Percentiles rank a stretch among this genome's conserved stretches.
These are phyloP conservation scores for Lindbergichthys nudifrons DNA, from an alignment of 2,797 vertebrate genomes.

Conservation along the genomic window DNA sequence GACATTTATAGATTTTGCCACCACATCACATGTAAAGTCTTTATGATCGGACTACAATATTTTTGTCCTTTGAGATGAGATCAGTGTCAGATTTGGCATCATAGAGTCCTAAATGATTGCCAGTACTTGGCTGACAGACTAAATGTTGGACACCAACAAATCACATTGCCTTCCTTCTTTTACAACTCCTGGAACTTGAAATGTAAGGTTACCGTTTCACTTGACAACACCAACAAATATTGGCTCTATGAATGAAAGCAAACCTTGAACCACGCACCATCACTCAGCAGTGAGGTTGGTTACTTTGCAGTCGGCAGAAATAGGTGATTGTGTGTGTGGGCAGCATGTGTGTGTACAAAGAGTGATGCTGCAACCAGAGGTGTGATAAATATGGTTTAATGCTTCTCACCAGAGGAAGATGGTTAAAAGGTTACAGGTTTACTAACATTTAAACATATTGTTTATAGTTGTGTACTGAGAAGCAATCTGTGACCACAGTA, in stretches of 20 bases:
- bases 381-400: background rate
- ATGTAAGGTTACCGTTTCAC: background rate
- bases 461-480: background rate
- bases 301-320: background rate
- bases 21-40: slow-evolving; percentile 3
- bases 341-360: background rate
- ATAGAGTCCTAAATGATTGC: background rate
- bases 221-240: background rate
- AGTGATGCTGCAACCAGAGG: background rate
- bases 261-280: slow-evolving; percentile 4
- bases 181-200: background rate
- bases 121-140: background rate
- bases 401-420: background rate
- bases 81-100: background rate
- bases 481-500: background rate
- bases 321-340: background rate
- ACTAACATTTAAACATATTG: background rate
- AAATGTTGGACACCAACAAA: background rate
- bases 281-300: background rate
- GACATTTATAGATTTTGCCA: slow-evolving; percentile 7
- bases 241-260: background rate
- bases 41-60: background rate
- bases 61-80: slow-evolving; percentile 3
- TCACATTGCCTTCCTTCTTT: slow-evolving; percentile 5
- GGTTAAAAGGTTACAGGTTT: background rate